Percentiles rank a stretch among this genome's conserved stretches.
Conservation (phyloP, 2,888 invertebrate species). For the Aquatica leii region DNA sequence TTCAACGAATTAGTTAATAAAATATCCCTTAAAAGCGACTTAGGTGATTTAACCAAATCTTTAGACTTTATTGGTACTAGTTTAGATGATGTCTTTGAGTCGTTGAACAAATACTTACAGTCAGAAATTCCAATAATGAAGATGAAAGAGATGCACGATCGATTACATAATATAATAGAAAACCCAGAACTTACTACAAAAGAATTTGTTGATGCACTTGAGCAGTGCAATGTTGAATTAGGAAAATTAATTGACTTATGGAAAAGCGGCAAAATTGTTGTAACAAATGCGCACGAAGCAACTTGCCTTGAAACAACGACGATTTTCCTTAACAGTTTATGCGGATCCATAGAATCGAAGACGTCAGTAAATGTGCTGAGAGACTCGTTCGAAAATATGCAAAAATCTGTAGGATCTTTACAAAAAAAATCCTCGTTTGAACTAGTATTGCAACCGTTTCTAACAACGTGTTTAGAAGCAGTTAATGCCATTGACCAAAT, state of each 20-base stretch:
- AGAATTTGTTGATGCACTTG: too few relatives aligned
- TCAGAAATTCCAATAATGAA: too few relatives aligned
- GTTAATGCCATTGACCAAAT: neutral
- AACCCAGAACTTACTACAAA: too few relatives aligned
- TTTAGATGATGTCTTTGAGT: neutral
- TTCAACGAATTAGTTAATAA: constrained; percentile 3
- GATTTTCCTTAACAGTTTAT: neutral
- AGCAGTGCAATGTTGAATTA: too few relatives aligned
- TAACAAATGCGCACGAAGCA: neutral
- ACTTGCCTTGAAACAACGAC: neutral
- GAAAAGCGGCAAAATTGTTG: neutral
- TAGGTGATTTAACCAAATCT: constrained; percentile 12
- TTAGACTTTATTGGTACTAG: neutral
- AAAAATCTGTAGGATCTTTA: neutral
- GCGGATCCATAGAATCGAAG: neutral
- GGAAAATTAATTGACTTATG: too few relatives aligned
- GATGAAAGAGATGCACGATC: too few relatives aligned
- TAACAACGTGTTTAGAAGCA: neutral
- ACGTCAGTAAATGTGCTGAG: neutral
- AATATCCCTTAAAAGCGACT: neutral
- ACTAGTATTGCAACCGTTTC: neutral
- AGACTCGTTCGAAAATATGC: neutral
- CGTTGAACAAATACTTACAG: neutral
- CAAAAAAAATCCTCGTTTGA: neutral
- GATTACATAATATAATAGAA: too few relatives aligned